phyloP scores from a whole-genome alignment of 1,140 invertebrate species.

The Ladona fulva region DNA sequence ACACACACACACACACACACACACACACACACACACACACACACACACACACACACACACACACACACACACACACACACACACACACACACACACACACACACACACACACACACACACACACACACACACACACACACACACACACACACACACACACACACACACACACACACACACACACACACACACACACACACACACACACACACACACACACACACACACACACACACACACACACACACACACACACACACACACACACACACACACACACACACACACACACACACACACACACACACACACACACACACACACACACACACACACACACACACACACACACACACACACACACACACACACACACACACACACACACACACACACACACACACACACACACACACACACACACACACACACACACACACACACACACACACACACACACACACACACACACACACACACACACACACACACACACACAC shows the following conservation, averaged over 20 bases:
- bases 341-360: background rate
- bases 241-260: background rate
- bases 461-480: background rate
- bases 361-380: background rate
- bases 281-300: background rate
- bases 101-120: background rate
- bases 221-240: background rate
- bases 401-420: background rate
- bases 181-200: background rate
- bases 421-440: background rate
- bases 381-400: background rate
- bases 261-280: background rate
- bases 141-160: background rate
- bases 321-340: background rate
- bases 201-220: background rate
- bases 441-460: background rate
- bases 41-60: background rate
- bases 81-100: background rate
- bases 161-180: background rate
- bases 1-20: background rate
- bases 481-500: background rate
- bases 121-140: background rate
- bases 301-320: background rate
- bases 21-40: background rate
- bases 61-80: background rate